Conservation (phyloP, 2,113 vertebrate genomes). For the Neolamprologus tretocephalus region DNA sequence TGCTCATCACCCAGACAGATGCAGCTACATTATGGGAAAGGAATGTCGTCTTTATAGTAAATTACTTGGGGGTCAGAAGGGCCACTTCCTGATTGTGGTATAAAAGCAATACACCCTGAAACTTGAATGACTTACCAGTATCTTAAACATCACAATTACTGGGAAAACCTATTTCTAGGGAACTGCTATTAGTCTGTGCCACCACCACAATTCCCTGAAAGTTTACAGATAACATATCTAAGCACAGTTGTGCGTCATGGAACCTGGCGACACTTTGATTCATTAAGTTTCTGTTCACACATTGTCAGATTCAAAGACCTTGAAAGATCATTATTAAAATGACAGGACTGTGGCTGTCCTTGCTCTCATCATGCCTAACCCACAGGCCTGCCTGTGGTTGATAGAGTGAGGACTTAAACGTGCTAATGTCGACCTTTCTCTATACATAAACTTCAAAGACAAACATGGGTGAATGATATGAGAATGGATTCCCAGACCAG, state of each 20-base stretch:
- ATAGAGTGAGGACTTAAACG: not conserved
- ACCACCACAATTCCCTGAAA: not conserved
- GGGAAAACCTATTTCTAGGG: not conserved
- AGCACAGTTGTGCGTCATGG: not conserved
- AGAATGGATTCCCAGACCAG: not conserved
- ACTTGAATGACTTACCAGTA: not conserved
- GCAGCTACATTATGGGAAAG: slow-evolving; percentile 36
- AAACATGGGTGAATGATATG: not conserved
- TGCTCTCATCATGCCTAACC: not conserved
- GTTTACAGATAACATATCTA: not conserved
- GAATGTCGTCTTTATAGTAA: slow-evolving; percentile 15
- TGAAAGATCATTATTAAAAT: not conserved
- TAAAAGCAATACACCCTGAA: not conserved
- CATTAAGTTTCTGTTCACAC: not conserved
- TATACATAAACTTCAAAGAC: not conserved
- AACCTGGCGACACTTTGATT: not conserved
- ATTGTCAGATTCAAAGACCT: not conserved
- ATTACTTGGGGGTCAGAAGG: slow-evolving; percentile 7
- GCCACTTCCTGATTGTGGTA: slow-evolving; percentile 34
- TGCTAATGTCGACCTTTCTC: not conserved
- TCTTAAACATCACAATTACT: not conserved
- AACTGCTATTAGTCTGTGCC: not conserved
- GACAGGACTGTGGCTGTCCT: not conserved
- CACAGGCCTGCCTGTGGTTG: not conserved
- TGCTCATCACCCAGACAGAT: not conserved